Base-by-base conservation (phyloP, 2,113 vertebrate species). In the human (Homo sapiens) region DNA sequence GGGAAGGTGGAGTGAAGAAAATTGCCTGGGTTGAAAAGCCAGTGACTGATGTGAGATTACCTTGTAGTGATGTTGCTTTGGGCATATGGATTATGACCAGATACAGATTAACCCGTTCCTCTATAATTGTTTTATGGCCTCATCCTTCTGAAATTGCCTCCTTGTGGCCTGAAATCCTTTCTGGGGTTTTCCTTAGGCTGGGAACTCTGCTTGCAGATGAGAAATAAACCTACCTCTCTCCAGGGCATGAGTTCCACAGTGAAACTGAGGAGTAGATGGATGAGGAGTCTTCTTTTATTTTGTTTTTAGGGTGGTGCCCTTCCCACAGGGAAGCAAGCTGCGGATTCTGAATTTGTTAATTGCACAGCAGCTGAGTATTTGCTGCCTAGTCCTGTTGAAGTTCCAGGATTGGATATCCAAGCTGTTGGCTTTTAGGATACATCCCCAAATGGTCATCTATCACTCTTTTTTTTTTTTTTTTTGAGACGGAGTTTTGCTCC, bases 101-200 rank as follows among this genome's bases (percentile, higher is more conserved):
- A 76, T 93, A 89, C 82, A 95, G 92, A 97, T 97, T 84, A 97
- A 97, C 72, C 85, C 40, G 6, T 64, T 97, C 59, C 90, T 95
- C 68, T 97, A 93, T 94, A 96, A 97, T 97, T 94, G 92, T 97
- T 98, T 96, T 96, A 97, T 96, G 96, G 90, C 87, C 79, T 95
- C 38, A 55, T 90, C 61, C 75, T 92, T 96, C 45, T 94, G 80
- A 95, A 97, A 90, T 98, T 89, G 73, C 64, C 50, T 85, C 90
- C 90, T 52, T 2, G 73, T 61, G 90, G 88, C 61, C 50, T 95
- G 89, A 95, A 93, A 94, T 94, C 86, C n/a, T 94, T 81, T 52
- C 20, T 59, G 50, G 64, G 64, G 10, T 35, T 94, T 94, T 92
- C 8, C 22, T 45, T 27, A 55, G 78, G 50, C 78, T 81, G 73